phyloP scores from a whole-genome alignment of 2,113 vertebrate genomes.

The Hypocryptadius cinnamomeus region DNA sequence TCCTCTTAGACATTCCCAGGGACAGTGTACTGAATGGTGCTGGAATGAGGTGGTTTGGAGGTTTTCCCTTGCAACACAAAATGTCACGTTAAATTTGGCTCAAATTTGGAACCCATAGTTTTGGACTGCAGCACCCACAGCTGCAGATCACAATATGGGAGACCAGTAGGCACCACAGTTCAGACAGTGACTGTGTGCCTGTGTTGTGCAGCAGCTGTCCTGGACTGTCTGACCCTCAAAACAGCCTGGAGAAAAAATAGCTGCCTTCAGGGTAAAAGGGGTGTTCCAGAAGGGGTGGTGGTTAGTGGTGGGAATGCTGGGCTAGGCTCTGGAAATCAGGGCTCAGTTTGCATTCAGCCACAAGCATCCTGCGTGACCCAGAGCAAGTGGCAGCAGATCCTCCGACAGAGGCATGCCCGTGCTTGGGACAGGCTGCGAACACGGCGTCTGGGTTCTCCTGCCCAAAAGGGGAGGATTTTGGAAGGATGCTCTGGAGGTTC shows the following conservation, averaged over 20 bases:
- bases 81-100: not conserved
- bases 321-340: not conserved
- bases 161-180: accelerated
- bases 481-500: not conserved
- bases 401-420: accelerated
- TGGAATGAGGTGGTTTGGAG: not conserved
- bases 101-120: accelerated
- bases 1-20: not conserved
- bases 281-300: not conserved
- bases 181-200: accelerated
- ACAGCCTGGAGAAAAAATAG: not conserved
- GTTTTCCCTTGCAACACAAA: not conserved
- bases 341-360: not conserved
- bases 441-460: accelerated
- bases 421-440: accelerated
- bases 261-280: not conserved
- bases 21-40: not conserved
- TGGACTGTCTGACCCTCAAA: accelerated
- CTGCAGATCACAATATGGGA: accelerated
- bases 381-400: not conserved
- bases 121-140: not conserved
- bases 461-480: accelerated
- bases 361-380: accelerated
- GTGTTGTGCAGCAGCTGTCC: accelerated
- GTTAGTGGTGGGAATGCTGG: accelerated